phyloP scores from a whole-genome alignment of 2,888 invertebrate genomes.

The Perithous albicinctus region DNA sequence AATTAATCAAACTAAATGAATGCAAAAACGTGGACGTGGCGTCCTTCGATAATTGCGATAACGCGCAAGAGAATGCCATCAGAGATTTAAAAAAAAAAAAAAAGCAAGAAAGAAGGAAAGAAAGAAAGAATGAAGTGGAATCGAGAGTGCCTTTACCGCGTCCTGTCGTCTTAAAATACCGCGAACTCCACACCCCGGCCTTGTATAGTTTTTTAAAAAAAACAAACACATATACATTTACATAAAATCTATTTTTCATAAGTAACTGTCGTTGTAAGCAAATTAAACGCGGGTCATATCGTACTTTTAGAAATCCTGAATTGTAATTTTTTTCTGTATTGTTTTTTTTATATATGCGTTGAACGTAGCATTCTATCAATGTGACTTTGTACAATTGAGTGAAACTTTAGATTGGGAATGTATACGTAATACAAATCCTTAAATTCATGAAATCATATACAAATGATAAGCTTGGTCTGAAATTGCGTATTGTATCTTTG shows the following conservation, averaged over 20 bases:
- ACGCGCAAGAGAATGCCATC: neutral
- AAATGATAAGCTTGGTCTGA: neutral
- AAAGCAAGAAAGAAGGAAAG: neutral
- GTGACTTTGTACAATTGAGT: too few species aligned
- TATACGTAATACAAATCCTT: neutral
- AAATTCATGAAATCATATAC: neutral
- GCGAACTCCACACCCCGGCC: slow-evolving; percentile 14
- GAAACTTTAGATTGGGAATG: neutral
- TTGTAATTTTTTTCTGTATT: slow-evolving; percentile 23
- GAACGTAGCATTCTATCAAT: too few species aligned
- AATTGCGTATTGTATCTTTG: neutral
- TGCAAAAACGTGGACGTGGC: slow-evolving; percentile 13
- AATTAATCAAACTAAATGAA: slow-evolving; percentile 45
- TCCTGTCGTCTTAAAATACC: slow-evolving; percentile 42
- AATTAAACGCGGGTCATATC: slow-evolving; percentile 29
- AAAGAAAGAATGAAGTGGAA: neutral
- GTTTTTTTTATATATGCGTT: slow-evolving; percentile 32
- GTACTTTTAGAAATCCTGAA: neutral
- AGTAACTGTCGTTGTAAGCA: slow-evolving; percentile 28
- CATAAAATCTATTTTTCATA: slow-evolving; percentile 35
- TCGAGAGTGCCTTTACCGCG: slow-evolving; percentile 64
- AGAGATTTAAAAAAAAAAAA: neutral
- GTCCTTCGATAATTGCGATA: slow-evolving; percentile 5
- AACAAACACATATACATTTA: slow-evolving; percentile 3
- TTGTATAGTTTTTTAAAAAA: slow-evolving; percentile 21